phyloP scores from a whole-genome alignment of 64 coral and sea anemone genomes.

The Stichodactyla helianthus region DNA sequence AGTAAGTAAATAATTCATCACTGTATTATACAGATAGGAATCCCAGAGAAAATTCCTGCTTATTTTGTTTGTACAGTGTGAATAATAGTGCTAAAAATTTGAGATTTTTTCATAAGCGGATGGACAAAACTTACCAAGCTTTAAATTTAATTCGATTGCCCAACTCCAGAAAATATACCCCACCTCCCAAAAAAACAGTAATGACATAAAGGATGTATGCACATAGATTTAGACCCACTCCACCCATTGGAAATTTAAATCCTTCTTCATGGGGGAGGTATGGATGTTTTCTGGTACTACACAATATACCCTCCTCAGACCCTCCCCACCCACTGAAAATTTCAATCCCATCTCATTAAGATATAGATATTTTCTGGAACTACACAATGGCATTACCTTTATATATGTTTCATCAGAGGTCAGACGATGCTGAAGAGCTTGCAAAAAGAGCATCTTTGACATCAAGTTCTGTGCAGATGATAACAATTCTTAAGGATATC shows the following conservation, averaged over 20 bases:
- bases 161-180: too few relatives aligned
- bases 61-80: too few relatives aligned
- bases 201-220: too few relatives aligned
- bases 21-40: neutral
- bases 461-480: conserved; percentile 50
- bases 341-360: neutral
- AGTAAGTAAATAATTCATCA: neutral
- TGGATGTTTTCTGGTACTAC: neutral
- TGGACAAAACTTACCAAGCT: too few relatives aligned
- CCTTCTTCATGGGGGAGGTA: neutral
- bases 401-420: neutral
- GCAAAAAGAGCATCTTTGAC: conserved; percentile 11
- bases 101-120: too few relatives aligned
- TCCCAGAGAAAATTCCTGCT: too few relatives aligned
- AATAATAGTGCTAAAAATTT: too few relatives aligned
- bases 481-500: conserved; percentile 67
- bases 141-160: too few relatives aligned
- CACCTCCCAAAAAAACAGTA: too few relatives aligned
- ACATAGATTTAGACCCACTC: neutral
- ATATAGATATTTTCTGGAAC: neutral
- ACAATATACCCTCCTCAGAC: neutral
- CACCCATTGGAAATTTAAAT: neutral
- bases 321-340: neutral
- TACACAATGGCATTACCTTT: neutral
- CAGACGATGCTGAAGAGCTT: conserved; percentile 30